These are phyloP conservation scores for Scaptomyza caliginosa DNA, from an alignment of 2,888 invertebrate species.

Conservation along the genomic window DNA sequence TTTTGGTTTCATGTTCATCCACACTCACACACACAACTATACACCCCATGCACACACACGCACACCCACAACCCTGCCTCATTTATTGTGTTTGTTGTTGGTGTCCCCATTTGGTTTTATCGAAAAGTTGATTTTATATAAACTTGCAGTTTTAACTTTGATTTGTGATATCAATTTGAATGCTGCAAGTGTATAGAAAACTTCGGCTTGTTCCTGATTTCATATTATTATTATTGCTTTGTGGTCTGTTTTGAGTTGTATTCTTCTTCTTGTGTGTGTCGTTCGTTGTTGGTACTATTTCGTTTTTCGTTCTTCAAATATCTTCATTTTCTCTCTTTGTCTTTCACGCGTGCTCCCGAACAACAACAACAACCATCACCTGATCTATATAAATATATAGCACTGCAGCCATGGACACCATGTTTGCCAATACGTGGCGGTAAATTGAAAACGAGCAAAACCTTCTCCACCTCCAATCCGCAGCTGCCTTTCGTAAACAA, in stretches of 20 bases:
- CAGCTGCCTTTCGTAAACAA: conserved; percentile 83
- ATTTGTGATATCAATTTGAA: no score
- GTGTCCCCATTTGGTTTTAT: conserved; percentile 37
- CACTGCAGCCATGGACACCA: conserved; percentile 84
- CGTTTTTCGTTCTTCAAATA: conserved; percentile 78
- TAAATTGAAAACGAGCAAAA: conserved; percentile 84
- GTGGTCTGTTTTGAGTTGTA: conserved; percentile 48
- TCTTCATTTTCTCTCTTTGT: conserved; percentile 80
- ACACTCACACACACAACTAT: neutral
- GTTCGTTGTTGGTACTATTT: conserved; percentile 68
- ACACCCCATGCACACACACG: conserved; percentile 7
- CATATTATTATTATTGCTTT: conserved; percentile 10
- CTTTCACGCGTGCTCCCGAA: conserved; percentile 57
- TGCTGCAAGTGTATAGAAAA: conserved; percentile 1
- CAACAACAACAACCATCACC: conserved; percentile 39
- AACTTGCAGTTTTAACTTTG: no score
- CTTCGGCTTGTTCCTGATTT: no score
- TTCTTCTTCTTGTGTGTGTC: conserved; percentile 48
- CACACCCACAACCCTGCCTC: conserved; percentile 23
- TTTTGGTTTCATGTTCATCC: conserved; percentile 33
- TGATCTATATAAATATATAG: conserved; percentile 57
- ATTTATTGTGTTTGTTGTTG: conserved; percentile 20
- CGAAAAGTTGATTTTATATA: no score
- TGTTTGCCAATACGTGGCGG: conserved; percentile 84
- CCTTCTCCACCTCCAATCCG: conserved; percentile 84